Percentiles rank a stretch among this genome's conserved stretches.
Evolutionary conservation across 2,797 vertebrate species (phyloP).

Genomic region (Poeciliopsis paucimaculata): DNA sequence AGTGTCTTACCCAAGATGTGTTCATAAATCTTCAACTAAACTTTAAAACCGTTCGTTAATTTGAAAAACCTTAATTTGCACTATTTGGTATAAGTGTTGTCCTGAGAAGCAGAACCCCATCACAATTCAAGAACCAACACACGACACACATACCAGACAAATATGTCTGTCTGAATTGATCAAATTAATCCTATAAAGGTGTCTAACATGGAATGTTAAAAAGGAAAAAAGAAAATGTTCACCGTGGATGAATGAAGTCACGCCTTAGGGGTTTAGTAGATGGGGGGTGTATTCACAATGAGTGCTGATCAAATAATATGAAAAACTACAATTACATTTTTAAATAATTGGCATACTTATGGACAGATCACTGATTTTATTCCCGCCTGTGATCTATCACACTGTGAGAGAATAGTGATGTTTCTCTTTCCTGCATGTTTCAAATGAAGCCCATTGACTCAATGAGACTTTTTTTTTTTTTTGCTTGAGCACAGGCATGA

Average conservation of each 20-base stretch:
- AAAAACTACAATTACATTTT: neutral
- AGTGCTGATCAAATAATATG: neutral
- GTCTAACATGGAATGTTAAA: neutral
- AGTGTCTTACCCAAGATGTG: neutral
- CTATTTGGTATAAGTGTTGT: neutral
- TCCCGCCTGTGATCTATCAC: neutral
- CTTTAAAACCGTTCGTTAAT: neutral
- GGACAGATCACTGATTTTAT: neutral
- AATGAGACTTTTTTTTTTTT: slow-evolving; percentile 14
- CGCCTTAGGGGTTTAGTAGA: neutral
- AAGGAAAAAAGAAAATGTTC: neutral
- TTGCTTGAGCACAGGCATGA: slow-evolving; percentile 4
- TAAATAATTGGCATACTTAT: neutral
- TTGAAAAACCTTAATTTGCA: neutral
- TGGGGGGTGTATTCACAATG: neutral
- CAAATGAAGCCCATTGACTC: neutral
- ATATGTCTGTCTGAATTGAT: neutral
- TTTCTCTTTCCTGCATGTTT: neutral
- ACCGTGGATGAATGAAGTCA: neutral
- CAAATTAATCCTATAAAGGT: neutral
- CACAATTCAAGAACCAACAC: neutral
- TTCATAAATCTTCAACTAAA: neutral
- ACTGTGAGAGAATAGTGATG: neutral
- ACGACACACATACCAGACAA: neutral
- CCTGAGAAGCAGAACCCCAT: neutral